Evolutionary conservation across 2,888 invertebrate genomes (phyloP), one percentile per base, ranked within the genome.

Genomic region (Hirtodrosophila cameraria): DNA sequence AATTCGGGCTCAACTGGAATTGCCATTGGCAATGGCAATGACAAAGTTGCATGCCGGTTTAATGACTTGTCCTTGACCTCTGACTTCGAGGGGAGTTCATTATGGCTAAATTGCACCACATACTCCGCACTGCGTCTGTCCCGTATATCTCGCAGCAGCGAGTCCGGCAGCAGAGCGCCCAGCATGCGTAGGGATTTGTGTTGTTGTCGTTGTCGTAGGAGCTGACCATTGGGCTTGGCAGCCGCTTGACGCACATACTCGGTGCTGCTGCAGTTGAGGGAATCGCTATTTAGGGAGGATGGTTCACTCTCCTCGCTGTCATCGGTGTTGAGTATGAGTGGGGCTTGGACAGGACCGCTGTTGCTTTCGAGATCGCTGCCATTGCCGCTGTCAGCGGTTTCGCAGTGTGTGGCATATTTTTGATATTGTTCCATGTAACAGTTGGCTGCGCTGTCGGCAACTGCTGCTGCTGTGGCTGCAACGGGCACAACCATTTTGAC

Each of bases 311-410:
- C 92, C 78, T 92, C 94, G 83, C 94, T 94, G 87, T 93, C 93
- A 15, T 82, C 78, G 31, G 54, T 75, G n/a, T n/a, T n/a, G n/a
- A 77, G 57, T 3, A 55, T 30, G 18, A 64, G 61, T 9, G 58
- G 35, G 11, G 78, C 64, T 50, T 64, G 85, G 4, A 52, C 64
- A 12, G 86, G 75, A 0, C 66, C 45, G 12, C 79, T 36, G 48
- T 78, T 80, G 57, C 88, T 90, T 66, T 96, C 96, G 81, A 96
- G 92, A 90, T 96, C 96, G 89, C 96, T 96, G 91, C 96, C 96
- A 38, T 96, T 96, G 41, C 96, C 96, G 61, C 96, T 96, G 91
- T 96, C 96, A 68, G 96, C 90, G 1, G 96, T 96, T 86, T 96
- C 96, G 73, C 90, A 95, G 3, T 96, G 96, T 25, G 96, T 66